A percentile compares a stretch with the other conserved stretches of the same genome.
Evolutionary conservation across 2,888 invertebrate species (phyloP).

Genomic region (Aleiodes alternator): DNA sequence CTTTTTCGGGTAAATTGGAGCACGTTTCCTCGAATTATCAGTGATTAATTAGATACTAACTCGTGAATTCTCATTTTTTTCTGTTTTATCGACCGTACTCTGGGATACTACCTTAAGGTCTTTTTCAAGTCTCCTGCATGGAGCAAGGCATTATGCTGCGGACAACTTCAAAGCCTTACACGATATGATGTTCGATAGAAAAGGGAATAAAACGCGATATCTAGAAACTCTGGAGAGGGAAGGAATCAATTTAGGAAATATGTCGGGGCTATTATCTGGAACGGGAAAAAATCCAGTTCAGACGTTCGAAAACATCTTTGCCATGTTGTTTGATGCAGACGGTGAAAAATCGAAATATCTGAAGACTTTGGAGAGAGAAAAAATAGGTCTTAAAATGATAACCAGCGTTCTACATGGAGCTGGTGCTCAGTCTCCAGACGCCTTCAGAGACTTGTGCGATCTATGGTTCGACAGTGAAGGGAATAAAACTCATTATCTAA

Average conservation of each 20-base stretch:
- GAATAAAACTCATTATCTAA: not conserved
- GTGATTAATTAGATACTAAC: too few species aligned
- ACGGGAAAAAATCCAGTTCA: too few species aligned
- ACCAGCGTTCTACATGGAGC: not conserved
- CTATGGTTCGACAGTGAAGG: conserved; percentile 1
- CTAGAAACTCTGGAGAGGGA: not conserved
- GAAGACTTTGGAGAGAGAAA: too few species aligned
- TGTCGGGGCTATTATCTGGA: too few species aligned
- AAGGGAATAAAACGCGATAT: not conserved
- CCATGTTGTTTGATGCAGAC: too few species aligned
- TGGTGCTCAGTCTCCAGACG: not conserved
- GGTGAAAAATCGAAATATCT: too few species aligned
- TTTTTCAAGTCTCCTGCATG: not conserved
- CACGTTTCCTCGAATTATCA: too few species aligned
- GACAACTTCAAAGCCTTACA: not conserved
- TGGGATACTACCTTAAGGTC: not conserved
- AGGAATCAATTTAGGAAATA: too few species aligned
- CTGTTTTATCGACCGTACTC: too few species aligned
- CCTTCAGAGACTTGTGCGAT: not conserved
- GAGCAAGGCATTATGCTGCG: not conserved
- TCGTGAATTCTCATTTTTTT: too few species aligned
- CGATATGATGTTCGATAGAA: not conserved
- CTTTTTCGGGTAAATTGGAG: too few species aligned
- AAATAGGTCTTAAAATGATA: not conserved
- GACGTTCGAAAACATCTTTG: too few species aligned